Evolutionary conservation across 2,797 vertebrate genomes (phyloP), one percentile per base, ranked within the genome.

Genomic region (Hypotaenidia okinawae): DNA sequence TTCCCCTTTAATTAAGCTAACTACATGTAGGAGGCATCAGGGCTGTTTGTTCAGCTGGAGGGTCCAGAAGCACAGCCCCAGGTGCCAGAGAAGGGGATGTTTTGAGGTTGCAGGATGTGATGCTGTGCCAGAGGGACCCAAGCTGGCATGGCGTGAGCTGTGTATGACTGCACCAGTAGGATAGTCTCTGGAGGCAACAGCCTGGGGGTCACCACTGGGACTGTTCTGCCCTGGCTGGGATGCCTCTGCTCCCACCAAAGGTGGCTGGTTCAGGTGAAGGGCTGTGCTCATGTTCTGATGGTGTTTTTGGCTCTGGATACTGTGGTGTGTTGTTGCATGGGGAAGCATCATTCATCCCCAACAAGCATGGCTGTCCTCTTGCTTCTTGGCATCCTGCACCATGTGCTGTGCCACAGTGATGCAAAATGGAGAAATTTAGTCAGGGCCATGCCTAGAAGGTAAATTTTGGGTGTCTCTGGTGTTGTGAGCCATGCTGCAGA

Each of bases 71-170:
- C 43, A 18, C 16, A 55, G 49, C 54, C 45, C 0, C 1, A 57
- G 28, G 70, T 7, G 4, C 7, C 4, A 16, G 39, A 6, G 30
- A 54, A 13, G 58, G 43, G 39, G n/a, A 28, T 35, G n/a, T 27
- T 64, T 33, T 55, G 86, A 33, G 0, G 0, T 5, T 14, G 37
- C 0, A 5, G 41, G 72, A 41, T 75, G 51, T 0, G 10, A 45
- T n/a, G 61, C 54, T 54, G 55, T 61, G 39, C 23, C 27, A 30
- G 52, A 35, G 33, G 68, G 22, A 52, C 32, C 15, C 21, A 17
- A 52, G 32, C 22, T 0, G 9, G 30, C 37, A 23, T 1, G 0
- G 13, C 9, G 5, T 23, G 27, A 75, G 52, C 27, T 1, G 1
- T 4, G 8, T 5, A 2, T 16, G 41, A 39, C 43, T 2, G 1